Evolutionary conservation across 2,888 invertebrate species (phyloP), one percentile per base, ranked within the genome.

Genomic region (Pristionchus japonicus): DNA sequence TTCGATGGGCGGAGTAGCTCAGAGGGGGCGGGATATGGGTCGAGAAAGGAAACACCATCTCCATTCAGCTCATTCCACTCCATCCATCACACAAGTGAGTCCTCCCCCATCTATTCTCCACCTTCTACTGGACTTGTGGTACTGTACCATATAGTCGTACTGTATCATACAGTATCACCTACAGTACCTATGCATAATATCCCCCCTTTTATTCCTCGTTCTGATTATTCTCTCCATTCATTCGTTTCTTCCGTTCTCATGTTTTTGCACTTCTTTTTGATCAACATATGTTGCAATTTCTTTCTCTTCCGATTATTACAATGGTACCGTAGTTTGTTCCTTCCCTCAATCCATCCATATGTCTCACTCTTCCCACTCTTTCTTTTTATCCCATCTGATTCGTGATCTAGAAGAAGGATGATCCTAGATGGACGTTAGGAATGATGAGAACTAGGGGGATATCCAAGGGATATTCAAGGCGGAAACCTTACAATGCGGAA

Each of bases 1-100:
- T 64, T 64, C 64, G 7, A 64, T n/a, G 64, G 64, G 64, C 64
- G 64, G 64, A 64, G 64, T 64, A 64, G 64, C 64, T 64, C 64
- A 64, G n/a, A 27, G 64, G 23, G 64, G 64, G 64, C 64, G 64
- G 64, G 31, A 31, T 27, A n/a, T 64, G 64, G 64, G 64, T 64
- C 64, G 64, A 64, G 23, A 7, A 64, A 64, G 31, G 64, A 31
- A 64, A n/a, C 64, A n/a, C n/a, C n/a, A n/a, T n/a, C n/a, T n/a
- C n/a, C n/a, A n/a, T n/a, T n/a, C n/a, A 64, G 64, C 64, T 64
- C 64, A 64, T 64, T 64, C 64, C 64, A 64, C 31, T 31, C 13
- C 64, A 64, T 64, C 13, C 64, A 27, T 80, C 27, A 13, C 17
- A 3, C 23, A 17, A 64, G 64, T 64, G 11, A 64, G 64, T 64